A percentile compares a stretch with the other conserved stretches of the same genome.
phyloP scores from a whole-genome alignment of 2,113 vertebrate genomes.

The Petaurus breviceps region DNA sequence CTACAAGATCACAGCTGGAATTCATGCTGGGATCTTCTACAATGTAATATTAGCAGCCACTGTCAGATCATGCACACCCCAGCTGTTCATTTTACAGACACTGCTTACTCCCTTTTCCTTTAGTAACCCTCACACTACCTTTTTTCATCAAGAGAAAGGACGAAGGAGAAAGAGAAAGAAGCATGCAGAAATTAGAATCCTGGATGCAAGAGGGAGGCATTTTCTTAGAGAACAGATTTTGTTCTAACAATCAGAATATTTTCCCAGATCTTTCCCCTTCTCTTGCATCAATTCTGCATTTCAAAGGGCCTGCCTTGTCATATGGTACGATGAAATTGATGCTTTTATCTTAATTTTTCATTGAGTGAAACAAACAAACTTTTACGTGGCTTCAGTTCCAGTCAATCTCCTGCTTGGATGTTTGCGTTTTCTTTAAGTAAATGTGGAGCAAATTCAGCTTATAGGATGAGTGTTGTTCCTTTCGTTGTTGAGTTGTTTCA shows the following conservation, averaged over 20 bases:
- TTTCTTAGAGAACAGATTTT: constrained; percentile 35
- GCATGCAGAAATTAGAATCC: constrained; percentile 46
- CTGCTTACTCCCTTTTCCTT: neutral
- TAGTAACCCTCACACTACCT: constrained; percentile 8
- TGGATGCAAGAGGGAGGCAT: constrained; percentile 38
- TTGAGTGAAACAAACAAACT: constrained; percentile 45
- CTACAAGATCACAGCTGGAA: constrained; percentile 32
- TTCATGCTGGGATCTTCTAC: constrained; percentile 32
- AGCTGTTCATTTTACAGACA: constrained; percentile 33
- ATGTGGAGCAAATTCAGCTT: constrained; percentile 41
- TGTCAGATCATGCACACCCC: constrained; percentile 29
- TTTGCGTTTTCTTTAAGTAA: constrained; percentile 52
- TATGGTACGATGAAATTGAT: neutral
- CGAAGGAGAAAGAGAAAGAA: constrained; percentile 13
- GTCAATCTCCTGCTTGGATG: constrained; percentile 41
- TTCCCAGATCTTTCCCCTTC: constrained; percentile 14
- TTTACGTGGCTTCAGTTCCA: constrained; percentile 50
- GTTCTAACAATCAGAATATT: constrained; percentile 53
- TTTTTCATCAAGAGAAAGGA: constrained; percentile 1
- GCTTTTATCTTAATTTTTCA: constrained; percentile 38
- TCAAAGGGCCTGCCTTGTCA: constrained; percentile 37
- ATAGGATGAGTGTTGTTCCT: neutral
- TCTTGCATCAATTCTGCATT: constrained; percentile 33
- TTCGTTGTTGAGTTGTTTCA: too few relatives aligned
- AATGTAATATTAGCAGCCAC: constrained; percentile 14